Evolutionary conservation across 1,140 invertebrate species (phyloP).

Genomic region (Aphis craccivora): DNA sequence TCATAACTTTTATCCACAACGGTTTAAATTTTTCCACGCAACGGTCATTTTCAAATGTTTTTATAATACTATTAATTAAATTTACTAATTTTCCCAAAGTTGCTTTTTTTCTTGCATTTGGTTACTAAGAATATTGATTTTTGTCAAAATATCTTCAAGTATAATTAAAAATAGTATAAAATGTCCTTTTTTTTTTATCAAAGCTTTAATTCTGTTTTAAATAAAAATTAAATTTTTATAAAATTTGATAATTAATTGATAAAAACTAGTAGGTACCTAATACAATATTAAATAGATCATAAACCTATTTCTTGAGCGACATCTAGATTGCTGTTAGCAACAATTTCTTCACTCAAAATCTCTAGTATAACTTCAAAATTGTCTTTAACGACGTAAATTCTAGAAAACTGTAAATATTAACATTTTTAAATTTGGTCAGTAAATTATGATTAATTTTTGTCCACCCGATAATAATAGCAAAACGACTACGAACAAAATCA

Average conservation of each 20-base stretch:
- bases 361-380: neutral
- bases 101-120: neutral
- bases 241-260: neutral
- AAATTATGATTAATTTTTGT: too few relatives aligned
- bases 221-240: neutral
- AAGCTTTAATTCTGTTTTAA: neutral
- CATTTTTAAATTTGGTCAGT: too few relatives aligned
- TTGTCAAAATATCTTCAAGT: neutral
- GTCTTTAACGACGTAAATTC: neutral
- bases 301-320: neutral
- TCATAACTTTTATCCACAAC: neutral
- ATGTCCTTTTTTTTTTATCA: neutral
- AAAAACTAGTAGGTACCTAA: too few relatives aligned
- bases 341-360: neutral
- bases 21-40: neutral
- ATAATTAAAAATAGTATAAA: neutral
- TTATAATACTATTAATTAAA: neutral
- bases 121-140: neutral
- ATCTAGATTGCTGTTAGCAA: neutral
- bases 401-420: too few relatives aligned
- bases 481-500: too few relatives aligned
- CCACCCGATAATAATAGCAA: too few relatives aligned
- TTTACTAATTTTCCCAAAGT: neutral
- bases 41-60: constrained; percentile 4
- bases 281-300: too few relatives aligned